Base-by-base conservation (phyloP, 2,797 vertebrate species). In the Thaleichthys pacificus region DNA sequence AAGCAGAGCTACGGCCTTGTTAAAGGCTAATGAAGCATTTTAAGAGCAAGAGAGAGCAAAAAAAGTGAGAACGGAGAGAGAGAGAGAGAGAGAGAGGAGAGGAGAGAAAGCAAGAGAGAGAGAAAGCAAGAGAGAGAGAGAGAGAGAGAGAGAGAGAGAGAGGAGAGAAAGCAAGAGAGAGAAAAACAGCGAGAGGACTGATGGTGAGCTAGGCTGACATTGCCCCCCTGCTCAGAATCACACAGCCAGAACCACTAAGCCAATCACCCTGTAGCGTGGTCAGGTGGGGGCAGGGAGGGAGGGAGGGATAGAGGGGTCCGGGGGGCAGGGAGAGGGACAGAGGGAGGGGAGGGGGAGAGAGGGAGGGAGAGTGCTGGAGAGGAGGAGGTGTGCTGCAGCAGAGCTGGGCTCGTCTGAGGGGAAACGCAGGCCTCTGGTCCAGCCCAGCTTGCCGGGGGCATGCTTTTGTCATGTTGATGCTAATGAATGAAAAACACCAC, bases 1-100 rank as follows among this genome's bases (percentile, higher is more conserved):
- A 84, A 51, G 30, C 56, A 28, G 67, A 74, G 83, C 84, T 84
- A 82, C 81, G 84, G 88, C 85, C 86, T 85, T 88, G 88, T 89
- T 91, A 83, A 87, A 86, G 83, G 70, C 86, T 90, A 91, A 92
- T 91, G 90, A 91, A 89, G 64, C 87, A 76, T 89, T 89, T 87
- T 35, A 51, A 86, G 82, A 82, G 76, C 83, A 84, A 82, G 72
- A 72, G 80, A 87, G 88, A 90, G 86, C 88, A 80, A 82, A 85
- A 86, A 85, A 84, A 35, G 21, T 80, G 86, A 88, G 84, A 69
- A 51, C 75, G 89, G 86, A 86, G 88, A 6, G 32, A 35, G 5
- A 35, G 32, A 35, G 7, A 35, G 7, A 35, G 32, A 6, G 32
- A 5, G 32, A 5, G 32, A 5, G 42, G 6, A 3, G 6, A 3